Base-by-base conservation (phyloP, 2,113 vertebrate genomes). In the Vicugna pacos region DNA sequence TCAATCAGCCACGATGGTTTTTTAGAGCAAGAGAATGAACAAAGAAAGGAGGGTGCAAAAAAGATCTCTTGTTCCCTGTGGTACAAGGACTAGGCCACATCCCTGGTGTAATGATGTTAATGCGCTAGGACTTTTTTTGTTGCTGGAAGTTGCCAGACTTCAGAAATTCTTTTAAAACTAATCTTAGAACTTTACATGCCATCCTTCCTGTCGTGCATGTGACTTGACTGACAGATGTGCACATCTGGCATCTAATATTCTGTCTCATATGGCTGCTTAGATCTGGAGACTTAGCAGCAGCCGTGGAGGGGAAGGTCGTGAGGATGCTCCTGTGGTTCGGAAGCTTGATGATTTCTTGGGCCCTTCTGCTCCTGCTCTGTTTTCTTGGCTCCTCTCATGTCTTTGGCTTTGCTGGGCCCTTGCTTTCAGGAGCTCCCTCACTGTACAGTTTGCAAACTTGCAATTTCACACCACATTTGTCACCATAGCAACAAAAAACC, bases 391-490 rank as follows among this genome's bases (percentile, higher is more conserved):
- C 12, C 24, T 42, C 92, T 88, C 7, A 7, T 1, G 3, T 2
- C 32, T 82, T 0, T 77, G 67, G n/a, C 65, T 88, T 85, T 86
- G 4, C 64, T 2, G 1, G 24, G 70, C 6, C 62, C 0, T 0
- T 32, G 52, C 73, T 89, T 88, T 90, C 15, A 35, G 3, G 1
- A 80, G 52, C 84, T 90, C 79, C 64, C 94, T 97, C 89, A 97
- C 96, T 76, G 1, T 62, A 76, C 14, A 26, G 93, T 98, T 96
- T 96, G 95, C 82, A 97, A 96, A 97, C 82, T 97, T 98, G 85
- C 76, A 96, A 97, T 98, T 98, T 98, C 96, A 97, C 0, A 15
- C 87, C 80, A 96, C 65, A 77, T 98, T 98, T 96, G 91, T 98
- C 93, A 90, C 95, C 77, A 93, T 30, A 67, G 93, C 60, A 97